Percentiles rank a stretch among this genome's conserved stretches.
Conservation (phyloP, 2,888 invertebrate species). For the Melipona bicolor region DNA sequence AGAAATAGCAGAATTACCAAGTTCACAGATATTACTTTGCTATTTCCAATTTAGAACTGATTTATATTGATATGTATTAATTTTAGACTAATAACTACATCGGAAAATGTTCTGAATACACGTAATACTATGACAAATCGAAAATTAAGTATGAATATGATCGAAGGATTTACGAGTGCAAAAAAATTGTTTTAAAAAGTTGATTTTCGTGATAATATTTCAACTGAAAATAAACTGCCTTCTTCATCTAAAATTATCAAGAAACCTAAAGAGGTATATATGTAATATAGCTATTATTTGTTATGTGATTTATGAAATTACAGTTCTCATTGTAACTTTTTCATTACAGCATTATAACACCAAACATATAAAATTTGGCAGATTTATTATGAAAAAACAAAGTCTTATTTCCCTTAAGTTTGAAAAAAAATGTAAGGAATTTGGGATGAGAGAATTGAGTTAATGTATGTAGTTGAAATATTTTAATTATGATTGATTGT, state of each 20-base stretch:
- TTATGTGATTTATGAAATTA: not conserved
- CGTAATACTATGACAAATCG: not conserved
- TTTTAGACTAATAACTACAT: conserved; percentile 48
- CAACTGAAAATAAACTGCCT: conserved; percentile 1
- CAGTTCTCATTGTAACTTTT: conserved; percentile 19
- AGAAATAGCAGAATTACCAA: conserved; percentile 55
- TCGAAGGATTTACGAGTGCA: conserved; percentile 34
- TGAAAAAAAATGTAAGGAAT: conserved; percentile 16
- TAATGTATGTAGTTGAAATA: conserved; percentile 17
- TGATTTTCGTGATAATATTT: conserved; percentile 1
- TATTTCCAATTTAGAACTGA: not conserved
- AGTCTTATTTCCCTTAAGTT: conserved; percentile 64
- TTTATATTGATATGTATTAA: not conserved
- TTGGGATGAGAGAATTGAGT: not conserved
- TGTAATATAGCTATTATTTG: not conserved
- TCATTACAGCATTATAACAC: conserved; percentile 26
- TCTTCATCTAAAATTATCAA: not conserved
- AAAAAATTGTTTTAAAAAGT: conserved; percentile 32
- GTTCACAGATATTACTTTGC: conserved; percentile 2
- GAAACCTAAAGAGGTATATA: conserved; percentile 12
- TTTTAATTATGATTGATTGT: conserved; percentile 42
- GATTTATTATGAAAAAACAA: no score
- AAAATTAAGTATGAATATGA: not conserved
- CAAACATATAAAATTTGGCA: no score
- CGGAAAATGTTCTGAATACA: conserved; percentile 17